A percentile compares a stretch with the other conserved stretches of the same genome.
Evolutionary conservation across 2,797 vertebrate species (phyloP).

Genomic region (Luscinia megarhynchos): DNA sequence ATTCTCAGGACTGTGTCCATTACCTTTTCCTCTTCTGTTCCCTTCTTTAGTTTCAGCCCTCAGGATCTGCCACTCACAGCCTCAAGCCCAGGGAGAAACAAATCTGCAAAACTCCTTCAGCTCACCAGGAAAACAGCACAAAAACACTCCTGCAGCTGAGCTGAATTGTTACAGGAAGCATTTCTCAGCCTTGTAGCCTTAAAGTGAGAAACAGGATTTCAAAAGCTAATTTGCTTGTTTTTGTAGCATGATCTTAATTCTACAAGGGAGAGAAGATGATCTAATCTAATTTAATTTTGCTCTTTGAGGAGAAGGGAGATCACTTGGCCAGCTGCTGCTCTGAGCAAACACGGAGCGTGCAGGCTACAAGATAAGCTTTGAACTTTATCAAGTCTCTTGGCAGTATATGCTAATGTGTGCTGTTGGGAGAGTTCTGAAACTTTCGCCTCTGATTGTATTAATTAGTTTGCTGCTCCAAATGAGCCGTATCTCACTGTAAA

Average conservation of each 20-base stretch:
- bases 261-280: constrained; percentile 60
- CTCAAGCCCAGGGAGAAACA: neutral
- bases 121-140: neutral
- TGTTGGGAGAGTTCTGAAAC: constrained; percentile 57
- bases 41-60: neutral
- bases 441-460: constrained; percentile 64
- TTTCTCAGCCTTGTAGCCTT: constrained; percentile 21
- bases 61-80: neutral
- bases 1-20: neutral
- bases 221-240: constrained; percentile 71
- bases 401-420: constrained; percentile 70
- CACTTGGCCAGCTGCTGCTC: constrained; percentile 73
- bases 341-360: constrained; percentile 55
- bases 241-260: constrained; percentile 65
- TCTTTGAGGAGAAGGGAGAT: constrained; percentile 66
- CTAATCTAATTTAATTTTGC: constrained; percentile 80
- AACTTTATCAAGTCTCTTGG: constrained; percentile 71
- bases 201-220: constrained; percentile 43
- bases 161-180: neutral
- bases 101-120: neutral
- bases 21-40: neutral
- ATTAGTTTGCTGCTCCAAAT: constrained; percentile 47
- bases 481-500: constrained; percentile 19
- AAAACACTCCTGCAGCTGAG: neutral
- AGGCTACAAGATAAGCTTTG: constrained; percentile 74